Evolutionary conservation across 2,888 invertebrate species (phyloP), one percentile per base, ranked within the genome.

Genomic region (Eucriotettix oculatus): DNA sequence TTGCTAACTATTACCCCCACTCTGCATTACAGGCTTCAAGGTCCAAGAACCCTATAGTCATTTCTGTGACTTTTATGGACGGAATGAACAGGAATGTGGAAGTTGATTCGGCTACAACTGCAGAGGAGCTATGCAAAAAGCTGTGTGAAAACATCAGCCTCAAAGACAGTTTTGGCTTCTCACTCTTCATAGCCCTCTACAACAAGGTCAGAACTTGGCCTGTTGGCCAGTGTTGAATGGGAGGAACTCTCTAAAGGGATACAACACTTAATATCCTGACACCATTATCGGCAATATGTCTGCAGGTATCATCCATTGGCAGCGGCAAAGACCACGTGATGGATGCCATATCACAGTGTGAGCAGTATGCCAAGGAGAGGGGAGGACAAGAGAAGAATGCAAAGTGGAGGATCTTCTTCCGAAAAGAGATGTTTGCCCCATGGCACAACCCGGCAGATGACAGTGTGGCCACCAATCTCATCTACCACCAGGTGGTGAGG

Each of bases 341-440:
- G 86, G 96, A 97, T 74, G 96, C 95, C 1, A 88, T 97, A 68
- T 92, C 92, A 0, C 93, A 94, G 72, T 95, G 95, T 72, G 96
- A 97, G 72, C 95, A 96, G 71, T 94, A 90, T 72, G 88, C 92
- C 41, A 92, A 88, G 73, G 94, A 94, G 72, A 87, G 90, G 71
- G 91, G 92, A 0, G 83, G 85, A 3, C 82, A 85, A 60, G 93
- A 94, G 71, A 79, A 87, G 66, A 86, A 82, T 68, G 90, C 91
- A 9, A 88, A 90, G 0, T 97, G 95, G 95, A 81, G 88, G 66
- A 73, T 94, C 56, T 91, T 89, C 73, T 85, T 89, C 71, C 78
- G 91, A 58, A 88, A 87, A 76, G 96, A 96, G 78, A 87, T 96
- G 61, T 93, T 93, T 72, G 79, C 86, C 29, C 90, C 92, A 0